Evolutionary conservation across 2,113 vertebrate species (phyloP), one percentile per base, ranked within the genome.

Genomic region (Pseudopipra pipra): DNA sequence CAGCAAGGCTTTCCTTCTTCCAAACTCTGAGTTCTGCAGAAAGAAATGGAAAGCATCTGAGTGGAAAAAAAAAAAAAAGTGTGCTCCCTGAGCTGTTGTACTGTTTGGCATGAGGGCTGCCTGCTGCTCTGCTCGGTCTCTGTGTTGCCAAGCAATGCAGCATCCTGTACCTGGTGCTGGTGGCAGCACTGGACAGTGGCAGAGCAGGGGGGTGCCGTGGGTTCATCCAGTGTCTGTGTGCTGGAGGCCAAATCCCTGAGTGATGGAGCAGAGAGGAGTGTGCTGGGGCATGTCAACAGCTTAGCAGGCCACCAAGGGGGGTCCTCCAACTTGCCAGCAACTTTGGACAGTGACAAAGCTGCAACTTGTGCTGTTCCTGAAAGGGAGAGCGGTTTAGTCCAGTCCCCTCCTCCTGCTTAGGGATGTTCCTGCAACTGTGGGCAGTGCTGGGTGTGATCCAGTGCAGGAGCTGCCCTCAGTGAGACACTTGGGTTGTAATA

Each of bases 1-100:
- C 91, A 96, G 75, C 78, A n/a, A 67, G 78, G 58, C 24, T 95
- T 93, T 81, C 47, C 80, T 92, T 21, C 84, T 65, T 46, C 52
- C 2, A 10, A 52, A 46, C 89, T 92, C 66, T 6, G 70, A 82
- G 62, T 43, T 71, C 62, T 85, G 66, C 58, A 77, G 85, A 19
- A n/a, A 55, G 58, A 54, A 80, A 24, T 35, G 72, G n/a, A 56
- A 81, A 81, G 63, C 46, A 47, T 52, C 52, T 47, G 66, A 1
- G 7, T 78, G 77, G 81, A 22, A n/a, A 51, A 51, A 51, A 76
- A 51, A 51, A 76, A 28, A 61, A 37, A 10, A 77, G 24, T 11
- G 52, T 28, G 89, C 44, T 56, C 73, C 73, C 68, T 30, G 73
- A 80, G 85, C 82, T 85, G 10, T 43, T 59, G 87, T 59, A 11